These are phyloP conservation scores for Austrolebias charrua DNA, from an alignment of 2,797 vertebrate genomes.

Conservation along the genomic window DNA sequence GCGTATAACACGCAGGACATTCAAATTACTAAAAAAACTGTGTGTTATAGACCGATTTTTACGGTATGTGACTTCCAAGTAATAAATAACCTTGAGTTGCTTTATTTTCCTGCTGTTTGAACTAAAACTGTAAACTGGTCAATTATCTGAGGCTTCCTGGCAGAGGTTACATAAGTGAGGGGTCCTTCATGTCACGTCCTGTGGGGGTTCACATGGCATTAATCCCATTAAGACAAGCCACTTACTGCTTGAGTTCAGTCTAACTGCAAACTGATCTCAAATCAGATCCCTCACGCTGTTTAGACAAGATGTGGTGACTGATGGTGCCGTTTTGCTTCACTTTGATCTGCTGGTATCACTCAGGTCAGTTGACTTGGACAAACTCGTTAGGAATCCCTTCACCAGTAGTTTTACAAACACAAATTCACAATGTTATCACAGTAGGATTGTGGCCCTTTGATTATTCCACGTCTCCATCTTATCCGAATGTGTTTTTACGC, in stretches of 20 bases:
- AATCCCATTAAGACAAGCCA: constrained; percentile 73
- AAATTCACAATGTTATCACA: constrained; percentile 20
- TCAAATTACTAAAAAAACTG: no score
- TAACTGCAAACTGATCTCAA: constrained; percentile 56
- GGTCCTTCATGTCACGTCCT: constrained; percentile 6
- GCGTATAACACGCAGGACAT: no score
- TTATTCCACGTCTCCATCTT: constrained; percentile 35
- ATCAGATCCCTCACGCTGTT: constrained; percentile 50
- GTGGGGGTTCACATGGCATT: constrained; percentile 50
- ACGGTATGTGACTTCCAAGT: background rate
- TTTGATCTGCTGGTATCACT: constrained; percentile 56
- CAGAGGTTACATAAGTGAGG: constrained; percentile 17
- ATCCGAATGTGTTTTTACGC: constrained; percentile 46
- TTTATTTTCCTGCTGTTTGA: constrained; percentile 9
- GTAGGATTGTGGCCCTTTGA: constrained; percentile 19
- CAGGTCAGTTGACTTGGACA: constrained; percentile 39
- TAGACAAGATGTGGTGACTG: constrained; percentile 51
- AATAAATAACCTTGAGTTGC: background rate
- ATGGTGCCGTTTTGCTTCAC: constrained; percentile 39
- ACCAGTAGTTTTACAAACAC: constrained; percentile 36
- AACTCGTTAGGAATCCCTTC: constrained; percentile 44
- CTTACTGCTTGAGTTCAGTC: constrained; percentile 53
- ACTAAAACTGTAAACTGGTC: background rate
- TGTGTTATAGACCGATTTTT: no score
- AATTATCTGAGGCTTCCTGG: constrained; percentile 16